Conservation (phyloP, 2,888 invertebrate species). For the Dynastes tityus region DNA sequence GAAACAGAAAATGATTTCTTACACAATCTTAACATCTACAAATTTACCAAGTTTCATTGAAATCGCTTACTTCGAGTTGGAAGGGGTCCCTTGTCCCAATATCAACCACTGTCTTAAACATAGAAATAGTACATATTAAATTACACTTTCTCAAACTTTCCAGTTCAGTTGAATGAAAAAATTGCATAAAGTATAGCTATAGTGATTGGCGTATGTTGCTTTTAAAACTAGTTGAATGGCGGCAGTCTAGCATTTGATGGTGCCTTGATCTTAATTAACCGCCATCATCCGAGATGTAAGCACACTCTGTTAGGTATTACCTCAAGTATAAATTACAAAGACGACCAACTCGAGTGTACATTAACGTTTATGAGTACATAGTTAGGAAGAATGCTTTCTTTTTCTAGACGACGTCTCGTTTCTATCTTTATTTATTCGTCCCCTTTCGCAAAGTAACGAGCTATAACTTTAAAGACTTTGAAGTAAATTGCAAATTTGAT, state of each 20-base stretch:
- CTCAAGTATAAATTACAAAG: conserved; percentile 39
- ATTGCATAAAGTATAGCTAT: not conserved
- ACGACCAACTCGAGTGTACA: conserved; percentile 21
- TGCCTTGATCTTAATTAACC: conserved; percentile 36
- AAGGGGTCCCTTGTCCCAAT: too few species aligned
- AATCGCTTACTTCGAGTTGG: too few species aligned
- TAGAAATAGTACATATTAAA: not conserved
- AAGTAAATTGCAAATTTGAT: conserved; percentile 23
- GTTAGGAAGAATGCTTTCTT: conserved; percentile 12
- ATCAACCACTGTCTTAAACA: too few species aligned
- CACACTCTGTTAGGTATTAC: conserved; percentile 37
- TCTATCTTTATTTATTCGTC: conserved; percentile 20
- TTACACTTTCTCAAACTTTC: not conserved
- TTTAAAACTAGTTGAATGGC: conserved; percentile 35
- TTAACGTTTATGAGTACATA: conserved; percentile 34
- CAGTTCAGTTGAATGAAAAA: conserved; percentile 1
- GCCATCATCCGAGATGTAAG: conserved; percentile 31
- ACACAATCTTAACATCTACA: too few species aligned
- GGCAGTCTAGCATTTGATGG: conserved; percentile 38
- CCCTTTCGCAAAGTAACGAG: conserved; percentile 18
- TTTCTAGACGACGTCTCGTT: conserved; percentile 13
- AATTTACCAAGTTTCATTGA: too few species aligned
- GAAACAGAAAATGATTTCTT: too few species aligned
- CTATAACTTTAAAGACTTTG: conserved; percentile 3
- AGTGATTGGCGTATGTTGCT: conserved; percentile 13